Percentiles rank a stretch among this genome's conserved stretches.
Conservation (phyloP, 2,113 vertebrate genomes). For the cat (Felis catus) region F.catus_Fca126_mat1.0 CM031415.1:119784001-119784500, state of each 20-base stretch:
- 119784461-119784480: background rate
- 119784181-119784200: constrained; percentile 14
- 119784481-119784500: constrained; percentile 29
- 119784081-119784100: background rate
- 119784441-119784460: constrained; percentile 18
- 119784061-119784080: background rate
- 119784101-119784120: background rate
- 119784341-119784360: background rate
- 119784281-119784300: background rate
- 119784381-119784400: constrained; percentile 32
- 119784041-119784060: background rate
- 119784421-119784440: constrained; percentile 23
- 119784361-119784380: constrained; percentile 29
- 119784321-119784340: background rate
- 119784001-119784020: background rate
- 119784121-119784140: background rate
- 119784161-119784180: background rate
- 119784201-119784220: constrained; percentile 5
- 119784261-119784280: background rate
- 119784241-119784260: background rate
- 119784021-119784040: background rate
- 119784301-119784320: background rate
- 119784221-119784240: background rate
- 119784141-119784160: background rate
- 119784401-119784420: background rate